A percentile compares a stretch with the other conserved stretches of the same genome.
Evolutionary conservation across 1,140 invertebrate genomes (phyloP).

Genomic region (Eulimnadia texana): DNA sequence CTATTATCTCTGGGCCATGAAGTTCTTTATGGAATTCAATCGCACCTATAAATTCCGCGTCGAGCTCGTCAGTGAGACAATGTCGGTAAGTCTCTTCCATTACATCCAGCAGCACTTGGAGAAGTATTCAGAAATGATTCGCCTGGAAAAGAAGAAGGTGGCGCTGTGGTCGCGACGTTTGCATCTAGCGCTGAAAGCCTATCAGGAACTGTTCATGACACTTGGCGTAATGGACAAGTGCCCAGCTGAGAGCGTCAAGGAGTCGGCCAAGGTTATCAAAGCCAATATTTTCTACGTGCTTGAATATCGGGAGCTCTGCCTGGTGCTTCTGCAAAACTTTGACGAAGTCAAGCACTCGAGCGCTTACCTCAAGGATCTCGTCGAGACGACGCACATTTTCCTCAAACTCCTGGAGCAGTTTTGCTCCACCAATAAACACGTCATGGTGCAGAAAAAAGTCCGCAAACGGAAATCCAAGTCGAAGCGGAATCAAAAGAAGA

Average conservation of each 20-base stretch:
- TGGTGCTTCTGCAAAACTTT: slow-evolving; percentile 61
- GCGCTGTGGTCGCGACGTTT: slow-evolving; percentile 65
- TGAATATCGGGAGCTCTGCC: slow-evolving; percentile 83
- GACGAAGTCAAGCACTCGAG: slow-evolving; percentile 77
- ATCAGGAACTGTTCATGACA: slow-evolving; percentile 49
- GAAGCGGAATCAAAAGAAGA: slow-evolving; percentile 31
- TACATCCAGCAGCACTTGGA: slow-evolving; percentile 85
- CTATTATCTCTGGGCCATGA: slow-evolving; percentile 84
- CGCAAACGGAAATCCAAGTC: slow-evolving; percentile 37
- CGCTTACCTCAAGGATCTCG: slow-evolving; percentile 66
- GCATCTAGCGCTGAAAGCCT: slow-evolving; percentile 59
- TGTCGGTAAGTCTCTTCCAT: slow-evolving; percentile 51
- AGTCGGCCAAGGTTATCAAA: slow-evolving; percentile 70
- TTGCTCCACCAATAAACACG: slow-evolving; percentile 44
- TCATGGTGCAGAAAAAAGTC: slow-evolving; percentile 56
- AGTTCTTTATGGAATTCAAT: slow-evolving; percentile 97
- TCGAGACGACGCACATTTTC: slow-evolving; percentile 81
- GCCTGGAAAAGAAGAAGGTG: slow-evolving; percentile 70
- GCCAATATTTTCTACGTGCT: slow-evolving; percentile 85
- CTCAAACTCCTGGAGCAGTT: slow-evolving; percentile 78
- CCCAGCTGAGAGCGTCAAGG: slow-evolving; percentile 45
- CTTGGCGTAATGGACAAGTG: slow-evolving; percentile 64
- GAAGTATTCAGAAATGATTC: slow-evolving; percentile 73
- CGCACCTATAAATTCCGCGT: slow-evolving; percentile 64
- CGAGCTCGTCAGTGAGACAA: slow-evolving; percentile 52